phyloP scores from a whole-genome alignment of 2,113 vertebrate genomes.

The Phaethon lepturus region DNA sequence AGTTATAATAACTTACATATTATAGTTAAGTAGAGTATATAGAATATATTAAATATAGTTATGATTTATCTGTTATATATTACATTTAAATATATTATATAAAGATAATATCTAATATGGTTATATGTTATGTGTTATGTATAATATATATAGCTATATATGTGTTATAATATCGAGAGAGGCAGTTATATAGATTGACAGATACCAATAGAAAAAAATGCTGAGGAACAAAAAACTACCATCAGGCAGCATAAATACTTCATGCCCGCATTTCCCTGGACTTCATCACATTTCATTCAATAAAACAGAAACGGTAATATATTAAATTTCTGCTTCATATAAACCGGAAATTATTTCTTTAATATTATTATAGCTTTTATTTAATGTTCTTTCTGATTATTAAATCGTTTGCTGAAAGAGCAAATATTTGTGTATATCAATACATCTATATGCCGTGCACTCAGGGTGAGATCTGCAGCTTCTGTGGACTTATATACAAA shows the following conservation, averaged over 20 bases:
- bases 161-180: neutral
- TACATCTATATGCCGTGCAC: fast-evolving
- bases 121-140: neutral
- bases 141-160: neutral
- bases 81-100: neutral
- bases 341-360: neutral
- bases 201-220: neutral
- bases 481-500: neutral
- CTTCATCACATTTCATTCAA: neutral
- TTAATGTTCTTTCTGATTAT: neutral
- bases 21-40: neutral
- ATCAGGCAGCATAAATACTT: neutral
- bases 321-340: neutral
- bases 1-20: neutral
- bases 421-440: neutral
- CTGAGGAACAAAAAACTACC: neutral
- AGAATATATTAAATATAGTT: neutral
- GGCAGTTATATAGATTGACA: neutral
- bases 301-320: neutral
- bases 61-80: neutral
- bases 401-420: neutral
- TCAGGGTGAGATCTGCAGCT: neutral
- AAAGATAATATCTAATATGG: too few relatives aligned
- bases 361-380: neutral
- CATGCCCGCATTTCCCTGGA: neutral